phyloP scores from a whole-genome alignment of 2,888 invertebrate species.

The Phyllotreta cruciferae region DNA sequence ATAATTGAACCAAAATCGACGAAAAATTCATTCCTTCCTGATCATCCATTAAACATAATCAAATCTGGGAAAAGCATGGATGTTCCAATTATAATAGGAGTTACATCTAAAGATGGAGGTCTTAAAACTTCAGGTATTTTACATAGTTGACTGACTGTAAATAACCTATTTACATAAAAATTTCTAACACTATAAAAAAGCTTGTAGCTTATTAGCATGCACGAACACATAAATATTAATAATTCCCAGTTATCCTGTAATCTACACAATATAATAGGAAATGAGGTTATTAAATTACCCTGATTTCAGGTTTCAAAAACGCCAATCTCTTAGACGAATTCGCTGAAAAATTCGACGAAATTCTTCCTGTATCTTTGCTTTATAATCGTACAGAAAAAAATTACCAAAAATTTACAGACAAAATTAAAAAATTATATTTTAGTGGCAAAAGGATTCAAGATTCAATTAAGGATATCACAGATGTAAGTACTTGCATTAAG shows the following conservation, averaged over 20 bases:
- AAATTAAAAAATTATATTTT: slow-evolving; percentile 62
- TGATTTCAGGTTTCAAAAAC: slow-evolving; percentile 49
- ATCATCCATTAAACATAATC: slow-evolving; percentile 66
- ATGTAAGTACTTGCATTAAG: slow-evolving; percentile 58
- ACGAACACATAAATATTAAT: too few species aligned
- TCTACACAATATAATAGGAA: neutral
- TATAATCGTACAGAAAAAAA: slow-evolving; percentile 58
- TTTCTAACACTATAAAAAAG: neutral
- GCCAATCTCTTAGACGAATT: slow-evolving; percentile 56
- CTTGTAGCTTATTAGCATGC: too few species aligned
- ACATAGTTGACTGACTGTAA: neutral
- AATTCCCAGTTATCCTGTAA: too few species aligned
- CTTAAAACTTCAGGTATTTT: slow-evolving; percentile 67
- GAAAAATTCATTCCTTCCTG: slow-evolving; percentile 73
- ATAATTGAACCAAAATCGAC: slow-evolving; percentile 71
- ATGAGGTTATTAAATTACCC: neutral
- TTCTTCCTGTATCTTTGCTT: slow-evolving; percentile 59
- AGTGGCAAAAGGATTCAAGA: slow-evolving; percentile 55
- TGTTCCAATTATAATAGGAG: slow-evolving; percentile 77
- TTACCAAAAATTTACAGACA: slow-evolving; percentile 47
- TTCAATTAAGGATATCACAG: slow-evolving; percentile 53
- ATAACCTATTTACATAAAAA: neutral
- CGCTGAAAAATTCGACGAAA: slow-evolving; percentile 58
- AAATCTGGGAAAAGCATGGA: slow-evolving; percentile 62
- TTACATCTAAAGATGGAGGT: slow-evolving; percentile 77